Percentiles rank a stretch among this genome's conserved stretches.
Evolutionary conservation across 2,888 invertebrate species (phyloP).

Genomic region (Conistra vaccinii): DNA sequence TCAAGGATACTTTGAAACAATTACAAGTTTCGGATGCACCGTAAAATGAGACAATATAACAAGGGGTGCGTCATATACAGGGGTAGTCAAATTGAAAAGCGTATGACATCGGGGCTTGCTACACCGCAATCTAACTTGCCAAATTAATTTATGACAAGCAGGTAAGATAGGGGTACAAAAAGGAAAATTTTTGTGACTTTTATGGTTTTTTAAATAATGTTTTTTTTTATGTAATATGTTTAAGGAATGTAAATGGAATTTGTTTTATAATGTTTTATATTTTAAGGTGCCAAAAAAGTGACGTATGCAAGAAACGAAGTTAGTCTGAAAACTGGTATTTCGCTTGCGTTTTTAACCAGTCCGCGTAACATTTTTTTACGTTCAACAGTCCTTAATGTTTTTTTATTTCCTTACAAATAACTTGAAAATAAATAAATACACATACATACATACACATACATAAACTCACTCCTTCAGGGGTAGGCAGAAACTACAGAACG

Average conservation of each 20-base stretch:
- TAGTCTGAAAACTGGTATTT: not conserved
- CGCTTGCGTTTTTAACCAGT: not conserved
- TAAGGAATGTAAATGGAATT: no score
- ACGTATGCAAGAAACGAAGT: not conserved
- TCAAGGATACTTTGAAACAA: constrained; percentile 51
- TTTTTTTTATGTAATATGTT: not conserved
- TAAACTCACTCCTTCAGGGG: no score
- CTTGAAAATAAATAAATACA: not conserved
- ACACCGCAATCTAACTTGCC: constrained; percentile 84
- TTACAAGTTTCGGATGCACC: constrained; percentile 44
- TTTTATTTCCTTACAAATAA: not conserved
- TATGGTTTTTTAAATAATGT: not conserved
- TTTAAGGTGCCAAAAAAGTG: not conserved
- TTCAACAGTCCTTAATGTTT: no score
- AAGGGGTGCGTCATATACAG: constrained; percentile 77
- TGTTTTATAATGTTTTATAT: not conserved
- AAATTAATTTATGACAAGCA: constrained; percentile 85
- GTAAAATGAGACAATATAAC: constrained; percentile 45
- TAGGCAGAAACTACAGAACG: no score
- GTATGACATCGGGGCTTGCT: constrained; percentile 70
- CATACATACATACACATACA: no score
- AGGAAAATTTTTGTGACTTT: not conserved
- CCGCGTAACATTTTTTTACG: no score
- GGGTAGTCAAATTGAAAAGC: constrained; percentile 77
- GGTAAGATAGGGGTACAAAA: not conserved